Base-by-base conservation (phyloP, 2,797 vertebrate species). In the Halcyon smyrnensis region DNA sequence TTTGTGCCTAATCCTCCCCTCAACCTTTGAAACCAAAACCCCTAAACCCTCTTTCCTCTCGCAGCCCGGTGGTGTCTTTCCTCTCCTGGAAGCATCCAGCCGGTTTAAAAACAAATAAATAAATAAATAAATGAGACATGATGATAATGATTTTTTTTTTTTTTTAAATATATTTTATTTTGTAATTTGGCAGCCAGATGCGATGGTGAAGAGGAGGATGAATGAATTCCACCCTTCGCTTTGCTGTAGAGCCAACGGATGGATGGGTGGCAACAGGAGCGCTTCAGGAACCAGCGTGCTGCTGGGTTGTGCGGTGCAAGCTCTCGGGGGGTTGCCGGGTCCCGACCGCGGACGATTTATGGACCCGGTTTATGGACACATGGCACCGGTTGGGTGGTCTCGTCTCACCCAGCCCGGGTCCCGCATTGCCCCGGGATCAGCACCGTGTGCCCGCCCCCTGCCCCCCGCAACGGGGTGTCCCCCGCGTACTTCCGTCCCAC, bases 221-320 rank as follows among this genome's bases (percentile, higher is more conserved):
- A 56, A 25, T 3, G 46, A 41, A 70, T 34, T 6, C 11, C 20
- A 8, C 3, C 0, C 19, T 59, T 63, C 27, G 25, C 48, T 3
- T 43, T 23, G 15, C 59, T 7, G 32, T 8, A 19, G 1, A 13
- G 23, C 32, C 68, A 5, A 5, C 0, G 25, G 30, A 2, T 8
- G 2, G 0, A 2, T 8, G 2, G 0, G 28, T 2, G 64, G 17
- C 11, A n/a, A 4, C 0, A 6, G 37, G 24, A 63, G 62, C 62
- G 17, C 17, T 62, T 37, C 37, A 28, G 16, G 19, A 48, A 10
- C 27, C 51, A 9, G 28, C 4, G 51, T 28, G 27, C 27, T n/a
- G 28, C 30, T 11, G 53, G 4, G 30, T 17, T 16, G 27, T 14
- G 51, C 28, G 30, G 23, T 24, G 48, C 48, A 23, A 50, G 48